Evolutionary conservation across 2,113 vertebrate species (phyloP).

Genomic region (Paratilapia polleni): DNA sequence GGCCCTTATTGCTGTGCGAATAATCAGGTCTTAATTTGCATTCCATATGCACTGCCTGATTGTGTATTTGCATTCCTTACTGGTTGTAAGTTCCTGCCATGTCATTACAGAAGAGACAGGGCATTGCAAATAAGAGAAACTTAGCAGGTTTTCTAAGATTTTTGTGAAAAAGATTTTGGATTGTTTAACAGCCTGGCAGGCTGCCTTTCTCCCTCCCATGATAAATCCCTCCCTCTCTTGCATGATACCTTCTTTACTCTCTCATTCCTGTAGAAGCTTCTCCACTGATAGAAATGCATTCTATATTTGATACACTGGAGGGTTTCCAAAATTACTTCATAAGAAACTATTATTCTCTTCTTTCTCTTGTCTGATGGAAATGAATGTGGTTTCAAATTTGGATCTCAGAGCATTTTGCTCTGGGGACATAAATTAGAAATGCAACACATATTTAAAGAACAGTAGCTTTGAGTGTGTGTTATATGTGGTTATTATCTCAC

Average conservation of each 20-base stretch:
- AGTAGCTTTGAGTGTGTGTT: not conserved
- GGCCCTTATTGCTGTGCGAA: not conserved
- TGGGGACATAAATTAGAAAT: not conserved
- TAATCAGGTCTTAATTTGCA: constrained; percentile 5
- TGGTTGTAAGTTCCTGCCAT: not conserved
- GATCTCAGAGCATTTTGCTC: not conserved
- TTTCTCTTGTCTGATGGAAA: not conserved
- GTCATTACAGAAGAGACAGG: not conserved
- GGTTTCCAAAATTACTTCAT: constrained; percentile 27
- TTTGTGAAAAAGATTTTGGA: not conserved
- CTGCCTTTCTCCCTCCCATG: not conserved
- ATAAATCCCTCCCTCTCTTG: constrained; percentile 17
- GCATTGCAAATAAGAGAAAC: not conserved
- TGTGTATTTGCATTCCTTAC: not conserved
- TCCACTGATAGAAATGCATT: constrained; percentile 8
- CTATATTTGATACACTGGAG: constrained; percentile 23
- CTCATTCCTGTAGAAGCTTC: not conserved
- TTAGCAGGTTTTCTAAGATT: constrained; percentile 8
- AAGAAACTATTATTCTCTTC: not conserved
- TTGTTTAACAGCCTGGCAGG: constrained; percentile 6
- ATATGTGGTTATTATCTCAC: not conserved
- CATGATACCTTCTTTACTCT: constrained; percentile 12
- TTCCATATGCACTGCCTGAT: not conserved
- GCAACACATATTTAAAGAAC: not conserved
- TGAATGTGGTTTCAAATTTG: not conserved